A percentile compares a stretch with the other conserved stretches of the same genome.
These are phyloP conservation scores for Camponotus pennsylvanicus DNA, from an alignment of 1,140 invertebrate genomes.

Conservation along the genomic window DNA sequence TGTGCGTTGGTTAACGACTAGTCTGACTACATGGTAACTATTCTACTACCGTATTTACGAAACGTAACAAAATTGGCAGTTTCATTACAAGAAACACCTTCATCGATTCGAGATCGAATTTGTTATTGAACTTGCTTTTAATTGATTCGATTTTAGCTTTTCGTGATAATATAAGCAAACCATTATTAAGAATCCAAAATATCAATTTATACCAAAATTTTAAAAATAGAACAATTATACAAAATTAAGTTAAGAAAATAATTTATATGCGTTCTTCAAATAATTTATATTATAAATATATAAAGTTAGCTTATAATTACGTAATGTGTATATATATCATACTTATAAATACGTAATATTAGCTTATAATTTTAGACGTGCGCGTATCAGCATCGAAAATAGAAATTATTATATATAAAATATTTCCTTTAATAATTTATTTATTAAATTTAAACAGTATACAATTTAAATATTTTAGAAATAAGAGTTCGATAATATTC, in stretches of 20 bases:
- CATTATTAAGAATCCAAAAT: conserved; percentile 9
- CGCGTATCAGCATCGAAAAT: no score
- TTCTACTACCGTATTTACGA: conserved; percentile 36
- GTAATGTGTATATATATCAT: background rate
- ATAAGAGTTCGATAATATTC: no score
- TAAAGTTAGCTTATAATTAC: background rate
- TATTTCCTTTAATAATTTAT: no score
- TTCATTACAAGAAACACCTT: conserved; percentile 15
- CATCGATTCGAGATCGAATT: background rate
- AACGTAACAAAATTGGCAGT: conserved; percentile 38
- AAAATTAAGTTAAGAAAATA: background rate
- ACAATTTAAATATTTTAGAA: no score
- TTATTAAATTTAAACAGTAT: no score
- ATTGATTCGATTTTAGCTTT: background rate
- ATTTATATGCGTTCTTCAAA: background rate
- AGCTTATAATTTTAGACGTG: no score
- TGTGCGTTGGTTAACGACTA: conserved; percentile 36
- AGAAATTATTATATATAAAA: no score
- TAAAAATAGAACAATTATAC: background rate
- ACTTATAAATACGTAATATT: background rate
- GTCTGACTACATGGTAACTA: conserved; percentile 33
- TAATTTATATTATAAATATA: background rate
- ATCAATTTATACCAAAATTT: background rate
- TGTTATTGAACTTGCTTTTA: conserved; percentile 39
- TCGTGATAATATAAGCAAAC: background rate